phyloP scores from a whole-genome alignment of 2,797 vertebrate species.

The Erethizon dorsatum region DNA sequence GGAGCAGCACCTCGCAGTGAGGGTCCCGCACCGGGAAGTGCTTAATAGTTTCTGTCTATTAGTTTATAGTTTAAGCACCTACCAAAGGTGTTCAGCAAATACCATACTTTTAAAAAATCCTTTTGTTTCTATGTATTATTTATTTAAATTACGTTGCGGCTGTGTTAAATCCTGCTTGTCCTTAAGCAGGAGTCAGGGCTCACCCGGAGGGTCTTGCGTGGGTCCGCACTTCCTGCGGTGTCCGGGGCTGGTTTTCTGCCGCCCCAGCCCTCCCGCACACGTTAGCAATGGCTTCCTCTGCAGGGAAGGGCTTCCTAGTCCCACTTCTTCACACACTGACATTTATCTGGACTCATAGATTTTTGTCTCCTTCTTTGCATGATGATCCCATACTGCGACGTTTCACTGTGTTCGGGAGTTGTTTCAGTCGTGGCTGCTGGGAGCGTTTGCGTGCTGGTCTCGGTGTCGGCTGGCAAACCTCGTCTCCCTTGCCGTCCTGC shows the following conservation, averaged over 20 bases:
- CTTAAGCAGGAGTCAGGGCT: neutral
- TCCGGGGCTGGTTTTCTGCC: neutral
- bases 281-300: neutral
- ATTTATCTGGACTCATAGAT: neutral
- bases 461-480: neutral
- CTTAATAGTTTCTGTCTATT: too few relatives aligned
- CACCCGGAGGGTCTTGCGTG: too few relatives aligned
- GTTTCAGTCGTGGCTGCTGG: neutral
- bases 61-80: neutral
- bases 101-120: neutral
- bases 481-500: neutral
- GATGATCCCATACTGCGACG: neutral
- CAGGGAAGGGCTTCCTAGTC: neutral
- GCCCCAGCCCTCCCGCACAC: neutral
- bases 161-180: neutral
- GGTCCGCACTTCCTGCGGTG: neutral
- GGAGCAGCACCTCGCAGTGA: too few relatives aligned
- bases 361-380: neutral
- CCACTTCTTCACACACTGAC: neutral
- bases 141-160: neutral
- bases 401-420: neutral
- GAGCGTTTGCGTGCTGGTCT: too few relatives aligned
- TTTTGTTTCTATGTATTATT: neutral
- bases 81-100: neutral
- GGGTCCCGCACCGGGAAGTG: too few relatives aligned